A percentile compares a stretch with the other conserved stretches of the same genome.
Evolutionary conservation across 2,888 invertebrate species (phyloP).

Genomic region (Calameuta pallipes): DNA sequence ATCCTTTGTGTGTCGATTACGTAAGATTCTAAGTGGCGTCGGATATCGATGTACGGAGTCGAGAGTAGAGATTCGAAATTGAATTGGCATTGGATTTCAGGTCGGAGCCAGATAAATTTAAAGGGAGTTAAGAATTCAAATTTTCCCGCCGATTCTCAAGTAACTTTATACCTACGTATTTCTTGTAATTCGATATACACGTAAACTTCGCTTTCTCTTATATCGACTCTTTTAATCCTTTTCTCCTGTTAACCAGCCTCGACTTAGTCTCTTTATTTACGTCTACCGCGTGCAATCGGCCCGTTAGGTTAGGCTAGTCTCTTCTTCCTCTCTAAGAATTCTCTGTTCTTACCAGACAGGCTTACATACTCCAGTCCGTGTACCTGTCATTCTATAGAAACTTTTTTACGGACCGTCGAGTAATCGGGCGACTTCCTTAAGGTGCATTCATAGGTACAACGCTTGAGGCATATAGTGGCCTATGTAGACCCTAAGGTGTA

Average conservation of each 20-base stretch:
- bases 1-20: not conserved
- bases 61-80: not conserved
- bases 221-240: not conserved
- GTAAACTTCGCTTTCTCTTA: not conserved
- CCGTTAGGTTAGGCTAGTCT: not conserved
- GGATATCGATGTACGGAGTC: not conserved
- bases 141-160: not conserved
- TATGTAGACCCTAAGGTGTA: not conserved
- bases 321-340: not conserved
- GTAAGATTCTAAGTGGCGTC: not conserved
- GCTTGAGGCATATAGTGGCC: not conserved
- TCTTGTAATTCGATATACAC: not conserved
- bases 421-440: not conserved
- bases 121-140: not conserved
- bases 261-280: not conserved
- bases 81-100: too few species aligned
- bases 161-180: not conserved
- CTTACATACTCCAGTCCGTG: not conserved
- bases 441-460: not conserved
- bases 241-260: not conserved
- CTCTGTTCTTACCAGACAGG: not conserved
- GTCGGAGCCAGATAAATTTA: too few species aligned
- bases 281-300: not conserved
- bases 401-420: not conserved
- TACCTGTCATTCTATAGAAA: not conserved